Conservation (phyloP, 1,140 invertebrate species). For the Drosophila ohnishii region DNA sequence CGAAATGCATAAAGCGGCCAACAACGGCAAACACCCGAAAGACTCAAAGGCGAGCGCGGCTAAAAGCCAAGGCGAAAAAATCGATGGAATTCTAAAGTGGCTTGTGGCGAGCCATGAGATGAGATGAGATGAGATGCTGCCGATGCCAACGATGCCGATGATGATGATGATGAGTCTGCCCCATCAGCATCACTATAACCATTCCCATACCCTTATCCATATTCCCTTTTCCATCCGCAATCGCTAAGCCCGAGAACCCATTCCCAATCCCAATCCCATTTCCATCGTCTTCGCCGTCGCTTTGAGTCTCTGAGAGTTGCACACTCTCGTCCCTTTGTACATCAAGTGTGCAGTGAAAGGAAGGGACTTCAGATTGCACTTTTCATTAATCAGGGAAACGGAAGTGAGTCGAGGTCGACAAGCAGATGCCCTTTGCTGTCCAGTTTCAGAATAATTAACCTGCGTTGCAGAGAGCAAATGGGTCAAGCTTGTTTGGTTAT, state of each 20-base stretch:
- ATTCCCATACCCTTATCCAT: conserved; percentile 12
- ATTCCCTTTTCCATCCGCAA: conserved; percentile 34
- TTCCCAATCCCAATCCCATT: conserved; percentile 16
- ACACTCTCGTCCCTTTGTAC: conserved; percentile 58
- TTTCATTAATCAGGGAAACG: conserved; percentile 72
- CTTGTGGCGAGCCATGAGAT: conserved; percentile 42
- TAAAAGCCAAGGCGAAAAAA: conserved; percentile 69
- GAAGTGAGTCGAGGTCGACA: conserved; percentile 29
- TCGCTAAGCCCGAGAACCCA: conserved; percentile 22
- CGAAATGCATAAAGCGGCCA: conserved; percentile 75
- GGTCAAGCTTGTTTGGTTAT: neutral
- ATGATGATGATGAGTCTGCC: conserved; percentile 28
- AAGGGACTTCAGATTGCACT: conserved; percentile 62
- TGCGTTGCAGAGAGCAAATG: neutral
- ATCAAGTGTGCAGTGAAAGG: conserved; percentile 44
- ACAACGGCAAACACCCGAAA: conserved; percentile 51
- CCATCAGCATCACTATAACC: conserved; percentile 26
- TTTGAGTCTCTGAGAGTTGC: conserved; percentile 59
- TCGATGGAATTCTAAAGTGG: conserved; percentile 75
- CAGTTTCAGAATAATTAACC: conserved; percentile 10
- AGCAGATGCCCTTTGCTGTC: conserved; percentile 27
- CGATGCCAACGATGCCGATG: conserved; percentile 4
- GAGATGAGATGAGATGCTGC: neutral
- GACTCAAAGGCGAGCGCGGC: conserved; percentile 56
- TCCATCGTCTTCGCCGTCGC: conserved; percentile 47